Base-by-base conservation (phyloP, 2,113 vertebrate genomes). In the Pygoscelis adeliae region DNA sequence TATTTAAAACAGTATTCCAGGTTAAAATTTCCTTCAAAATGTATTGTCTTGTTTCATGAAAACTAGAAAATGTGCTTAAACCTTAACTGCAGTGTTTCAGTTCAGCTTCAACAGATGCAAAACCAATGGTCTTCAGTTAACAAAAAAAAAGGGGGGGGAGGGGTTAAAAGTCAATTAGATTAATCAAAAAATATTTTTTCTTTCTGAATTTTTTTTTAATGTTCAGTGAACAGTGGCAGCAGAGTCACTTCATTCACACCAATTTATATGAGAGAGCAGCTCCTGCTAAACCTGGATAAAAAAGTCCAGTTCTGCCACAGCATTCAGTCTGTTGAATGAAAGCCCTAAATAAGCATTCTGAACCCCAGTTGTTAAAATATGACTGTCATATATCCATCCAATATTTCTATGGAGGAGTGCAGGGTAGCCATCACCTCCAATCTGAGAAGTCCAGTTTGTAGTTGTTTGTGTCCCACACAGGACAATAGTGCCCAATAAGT, bases 81-180 rank as follows among this genome's bases (percentile, higher is more conserved):
- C 16, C 36, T 15, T 25, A 55, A 26, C 15, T 38, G 17, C 3
- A 38, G 26, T 25, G 2, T 18, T 76, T 72, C 38, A 38, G 13
- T 47, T 78, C 42, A 59, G 9, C 53, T 65, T 83, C 46, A 23
- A 49, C 14, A 53, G 40, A 47, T 16, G 11, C 4, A 81, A 76
- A 77, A 78, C 1, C 23, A 27, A 6, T 19, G 21, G 9, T 34
- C 27, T 66, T 69, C 30, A 40, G 7, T 38, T 38, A 26, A 13
- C 2, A 6, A 22, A 38, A 78, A 15, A 1, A 12, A 44, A 16
- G 36, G 15, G 4, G 1, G 2, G 4, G 4, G 3, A 6, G 5
- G 6, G 1, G 11, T 20, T 73, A 65, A 47, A 82, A 87, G 15
- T 29, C 3, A 19, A 46, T 13, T 44, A 21, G 1, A 69, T 40